Evolutionary conservation across 2,113 vertebrate genomes (phyloP), one percentile per base, ranked within the genome.

Genomic region (Ibidorhyncha struthersii): DNA sequence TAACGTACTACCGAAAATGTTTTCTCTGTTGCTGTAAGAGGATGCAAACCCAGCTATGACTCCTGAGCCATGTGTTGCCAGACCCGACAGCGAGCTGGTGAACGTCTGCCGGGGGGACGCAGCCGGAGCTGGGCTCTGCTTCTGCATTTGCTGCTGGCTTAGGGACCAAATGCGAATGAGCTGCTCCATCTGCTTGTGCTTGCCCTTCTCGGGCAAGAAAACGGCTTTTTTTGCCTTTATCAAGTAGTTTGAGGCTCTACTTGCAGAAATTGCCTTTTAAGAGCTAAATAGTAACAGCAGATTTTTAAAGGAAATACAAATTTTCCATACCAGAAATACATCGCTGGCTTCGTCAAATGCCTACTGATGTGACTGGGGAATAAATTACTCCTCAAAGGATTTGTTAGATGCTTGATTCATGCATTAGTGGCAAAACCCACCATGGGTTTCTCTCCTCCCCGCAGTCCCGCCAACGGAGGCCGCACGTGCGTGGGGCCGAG

Each of bases 401-500:
- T 76, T 65, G 32, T 18, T 1, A 66, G 55, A 41, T 0, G 7
- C 8, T 74, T 32, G 14, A 9, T 69, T 40, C 14, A 1, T 32
- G 40, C 34, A n/a, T 73, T n/a, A 55, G 25, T 9, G 40, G 50
- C 69, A 30, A 43, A 93, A n/a, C 5, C 62, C 13, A 90, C 30
- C 8, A 0, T 18, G 43, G 18, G 30, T 80, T 77, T 88, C 73
- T 86, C 66, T 94, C 49, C n/a, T 78, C 50, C 66, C 59, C 19
- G 0, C 96, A 99, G 99, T 84, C 99, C 99, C 5, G 98, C 99
- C 88, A 99, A 99, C 0, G 99, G 99, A 50, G 99, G 99, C 55
- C 99, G 98, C 66, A 98, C 98, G 5, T 99, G 99, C 29, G 72
- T 98, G 7, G 99, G 99, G 27, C 98, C 98, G 0, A 98, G 97